These are phyloP conservation scores for Daboia siamensis DNA, from an alignment of 2,113 vertebrate species.

Conservation along the genomic window DNA sequence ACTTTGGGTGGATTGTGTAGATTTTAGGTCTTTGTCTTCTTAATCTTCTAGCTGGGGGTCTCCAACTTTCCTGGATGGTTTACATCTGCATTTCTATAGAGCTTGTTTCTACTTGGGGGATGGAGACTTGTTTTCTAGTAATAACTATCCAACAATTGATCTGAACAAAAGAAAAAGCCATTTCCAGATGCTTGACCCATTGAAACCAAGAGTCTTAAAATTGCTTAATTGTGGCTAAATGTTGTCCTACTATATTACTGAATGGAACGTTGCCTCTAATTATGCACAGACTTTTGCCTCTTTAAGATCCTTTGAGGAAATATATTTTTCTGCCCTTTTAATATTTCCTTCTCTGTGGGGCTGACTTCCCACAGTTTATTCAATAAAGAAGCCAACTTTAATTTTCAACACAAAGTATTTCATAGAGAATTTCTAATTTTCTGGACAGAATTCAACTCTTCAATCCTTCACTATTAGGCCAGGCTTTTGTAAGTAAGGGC, in stretches of 20 bases:
- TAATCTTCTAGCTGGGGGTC: no score
- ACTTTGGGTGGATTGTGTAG: no score
- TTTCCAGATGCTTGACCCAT: no score
- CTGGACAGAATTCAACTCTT: not conserved
- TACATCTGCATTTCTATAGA: no score
- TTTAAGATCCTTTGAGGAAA: no score
- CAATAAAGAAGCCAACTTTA: not conserved
- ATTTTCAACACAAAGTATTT: not conserved
- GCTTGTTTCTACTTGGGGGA: no score
- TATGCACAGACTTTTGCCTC: not conserved
- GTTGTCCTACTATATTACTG: not conserved
- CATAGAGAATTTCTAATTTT: not conserved
- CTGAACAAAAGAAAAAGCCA: not conserved
- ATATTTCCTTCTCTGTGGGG: no score
- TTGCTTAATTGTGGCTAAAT: no score
- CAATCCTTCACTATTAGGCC: not conserved
- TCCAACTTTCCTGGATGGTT: no score
- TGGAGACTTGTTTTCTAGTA: not conserved
- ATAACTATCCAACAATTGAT: not conserved
- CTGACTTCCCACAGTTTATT: not conserved
- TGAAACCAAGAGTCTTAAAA: no score
- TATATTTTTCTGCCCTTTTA: no score
- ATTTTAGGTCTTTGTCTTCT: no score
- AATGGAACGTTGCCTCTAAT: not conserved
- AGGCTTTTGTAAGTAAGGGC: not conserved